Conservation (phyloP, 2,797 vertebrate species). For the Melanotaenia trifasciata region DNA sequence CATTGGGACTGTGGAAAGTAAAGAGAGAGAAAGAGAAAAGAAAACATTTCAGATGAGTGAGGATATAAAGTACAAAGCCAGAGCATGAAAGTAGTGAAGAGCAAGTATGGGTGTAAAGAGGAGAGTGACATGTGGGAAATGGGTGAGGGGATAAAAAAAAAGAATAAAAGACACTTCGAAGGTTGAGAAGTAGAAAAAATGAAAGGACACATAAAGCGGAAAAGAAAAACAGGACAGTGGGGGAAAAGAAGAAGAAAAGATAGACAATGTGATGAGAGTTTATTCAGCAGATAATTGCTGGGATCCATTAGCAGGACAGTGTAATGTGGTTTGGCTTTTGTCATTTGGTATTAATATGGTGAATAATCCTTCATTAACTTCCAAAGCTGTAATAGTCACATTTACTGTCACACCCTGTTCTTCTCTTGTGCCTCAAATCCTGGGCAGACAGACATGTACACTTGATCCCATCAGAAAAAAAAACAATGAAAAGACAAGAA, state of each 20-base stretch:
- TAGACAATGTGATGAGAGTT: slow-evolving; percentile 23
- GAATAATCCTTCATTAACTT: slow-evolving; percentile 50
- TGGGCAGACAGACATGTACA: slow-evolving; percentile 29
- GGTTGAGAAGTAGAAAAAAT: slow-evolving; percentile 13
- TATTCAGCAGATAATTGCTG: slow-evolving; percentile 44
- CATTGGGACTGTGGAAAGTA: slow-evolving; percentile 49
- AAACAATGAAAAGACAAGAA: neutral
- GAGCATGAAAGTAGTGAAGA: neutral
- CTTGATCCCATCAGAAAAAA: neutral
- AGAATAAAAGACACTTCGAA: neutral
- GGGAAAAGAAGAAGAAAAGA: slow-evolving; percentile 1
- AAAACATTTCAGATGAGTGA: neutral
- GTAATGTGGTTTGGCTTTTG: slow-evolving; percentile 38
- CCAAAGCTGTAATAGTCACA: slow-evolving; percentile 20
- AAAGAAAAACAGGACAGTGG: slow-evolving; percentile 9
- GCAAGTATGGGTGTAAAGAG: slow-evolving; percentile 32
- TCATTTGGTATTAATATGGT: slow-evolving; percentile 38
- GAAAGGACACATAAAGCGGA: slow-evolving; percentile 1
- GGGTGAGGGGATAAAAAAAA: neutral
- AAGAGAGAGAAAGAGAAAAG: neutral
- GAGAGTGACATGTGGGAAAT: slow-evolving; percentile 19
- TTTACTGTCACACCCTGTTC: slow-evolving; percentile 19
- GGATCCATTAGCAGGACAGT: slow-evolving; percentile 39
- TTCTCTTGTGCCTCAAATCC: slow-evolving; percentile 23
- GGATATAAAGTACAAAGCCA: neutral